These are phyloP conservation scores for Clytia hemisphaerica DNA, from an alignment of 30 jellyfish, hydroid and myxozoan species.

Conservation along the genomic window DNA sequence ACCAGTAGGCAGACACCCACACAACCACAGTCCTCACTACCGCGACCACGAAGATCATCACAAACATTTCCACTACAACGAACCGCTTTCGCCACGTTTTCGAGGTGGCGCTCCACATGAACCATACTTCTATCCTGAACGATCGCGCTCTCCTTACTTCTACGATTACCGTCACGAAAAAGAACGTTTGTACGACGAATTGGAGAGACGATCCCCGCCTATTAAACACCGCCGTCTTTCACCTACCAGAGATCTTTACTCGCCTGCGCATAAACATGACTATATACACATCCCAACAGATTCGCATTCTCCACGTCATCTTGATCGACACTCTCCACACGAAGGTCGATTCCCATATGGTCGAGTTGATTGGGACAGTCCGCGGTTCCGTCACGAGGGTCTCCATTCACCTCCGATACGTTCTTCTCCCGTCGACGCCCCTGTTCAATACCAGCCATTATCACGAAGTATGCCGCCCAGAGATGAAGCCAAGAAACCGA, in stretches of 20 bases:
- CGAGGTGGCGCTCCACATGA: slow-evolving; percentile 5
- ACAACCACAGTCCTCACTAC: slow-evolving; percentile 26
- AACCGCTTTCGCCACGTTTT: slow-evolving; percentile 40
- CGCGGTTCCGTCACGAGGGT: neutral
- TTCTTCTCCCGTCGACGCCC: slow-evolving; percentile 18
- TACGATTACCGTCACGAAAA: slow-evolving; percentile 27
- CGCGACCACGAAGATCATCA: slow-evolving; percentile 4
- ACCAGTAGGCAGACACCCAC: no score
- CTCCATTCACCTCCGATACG: neutral
- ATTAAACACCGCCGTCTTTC: slow-evolving; percentile 5
- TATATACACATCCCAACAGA: slow-evolving; percentile 11
- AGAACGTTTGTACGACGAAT: slow-evolving; percentile 17
- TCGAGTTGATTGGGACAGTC: slow-evolving; percentile 1
- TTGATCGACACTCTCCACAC: slow-evolving; percentile 8
- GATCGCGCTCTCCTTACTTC: slow-evolving; percentile 26
- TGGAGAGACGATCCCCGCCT: neutral
- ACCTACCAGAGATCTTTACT: slow-evolving; percentile 1
- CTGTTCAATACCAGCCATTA: slow-evolving; percentile 32
- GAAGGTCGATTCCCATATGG: slow-evolving; percentile 35
- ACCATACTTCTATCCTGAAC: slow-evolving; percentile 14
- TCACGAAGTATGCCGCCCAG: slow-evolving; percentile 17
- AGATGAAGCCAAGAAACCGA: neutral
- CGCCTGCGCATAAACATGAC: slow-evolving; percentile 22
- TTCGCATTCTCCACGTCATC: neutral
- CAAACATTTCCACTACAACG: slow-evolving; percentile 27